Conservation (phyloP, 1,140 invertebrate genomes). For the Antheraea mylitta region DNA sequence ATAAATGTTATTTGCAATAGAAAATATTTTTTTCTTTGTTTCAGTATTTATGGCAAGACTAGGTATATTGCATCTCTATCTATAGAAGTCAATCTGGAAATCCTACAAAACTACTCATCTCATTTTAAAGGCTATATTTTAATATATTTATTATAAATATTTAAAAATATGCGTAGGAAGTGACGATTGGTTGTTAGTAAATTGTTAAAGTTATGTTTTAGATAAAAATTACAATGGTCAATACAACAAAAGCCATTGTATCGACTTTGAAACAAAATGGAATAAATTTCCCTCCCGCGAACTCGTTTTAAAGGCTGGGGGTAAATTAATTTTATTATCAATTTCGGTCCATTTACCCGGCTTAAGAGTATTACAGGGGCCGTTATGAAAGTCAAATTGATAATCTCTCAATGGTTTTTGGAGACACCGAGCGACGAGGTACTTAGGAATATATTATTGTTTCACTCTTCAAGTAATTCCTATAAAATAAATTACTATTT, state of each 20-base stretch:
- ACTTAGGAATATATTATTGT: slow-evolving; percentile 6
- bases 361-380: slow-evolving; percentile 25
- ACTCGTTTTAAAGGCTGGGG: slow-evolving; percentile 17
- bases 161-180: too few species aligned
- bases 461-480: neutral
- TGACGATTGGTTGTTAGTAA: too few species aligned
- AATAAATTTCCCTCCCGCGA: slow-evolving; percentile 20
- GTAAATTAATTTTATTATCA: slow-evolving; percentile 33
- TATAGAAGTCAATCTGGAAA: too few species aligned
- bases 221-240: too few species aligned
- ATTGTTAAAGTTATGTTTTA: too few species aligned
- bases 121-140: too few species aligned
- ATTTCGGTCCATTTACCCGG: slow-evolving; percentile 31
- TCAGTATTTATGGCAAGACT: too few species aligned
- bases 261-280: slow-evolving; percentile 8
- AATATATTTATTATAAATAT: too few species aligned
- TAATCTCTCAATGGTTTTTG: slow-evolving; percentile 24
- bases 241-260: slow-evolving; percentile 16
- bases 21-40: too few species aligned
- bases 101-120: too few species aligned
- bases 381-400: slow-evolving; percentile 32
- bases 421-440: neutral
- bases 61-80: too few species aligned
- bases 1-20: too few species aligned
- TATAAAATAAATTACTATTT: neutral